These are phyloP conservation scores for Polymixis flavicincta DNA, from an alignment of 2,888 invertebrate genomes.

Conservation along the genomic window DNA sequence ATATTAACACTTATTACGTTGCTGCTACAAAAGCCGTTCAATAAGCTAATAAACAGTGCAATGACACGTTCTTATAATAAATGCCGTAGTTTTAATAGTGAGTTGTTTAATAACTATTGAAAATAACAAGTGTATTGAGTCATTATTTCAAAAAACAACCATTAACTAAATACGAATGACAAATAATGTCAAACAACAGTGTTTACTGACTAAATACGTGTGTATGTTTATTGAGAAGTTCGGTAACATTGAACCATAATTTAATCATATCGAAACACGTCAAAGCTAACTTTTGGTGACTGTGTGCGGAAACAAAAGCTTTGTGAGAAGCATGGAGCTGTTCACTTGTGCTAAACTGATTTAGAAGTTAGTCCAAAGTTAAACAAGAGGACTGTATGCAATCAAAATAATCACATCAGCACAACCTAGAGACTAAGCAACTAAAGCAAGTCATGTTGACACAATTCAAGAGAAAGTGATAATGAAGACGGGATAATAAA, in stretches of 20 bases:
- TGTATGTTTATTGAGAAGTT: conserved; percentile 35
- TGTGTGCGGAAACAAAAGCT: conserved; percentile 50
- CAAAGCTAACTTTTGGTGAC: conserved; percentile 46
- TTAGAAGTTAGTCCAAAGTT: conserved; percentile 55
- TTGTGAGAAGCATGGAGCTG: conserved; percentile 43
- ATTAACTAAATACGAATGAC: conserved; percentile 36
- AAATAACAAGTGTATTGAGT: conserved; percentile 16
- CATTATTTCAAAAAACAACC: conserved; percentile 25
- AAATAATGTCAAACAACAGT: conserved; percentile 24
- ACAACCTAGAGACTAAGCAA: conserved; percentile 34
- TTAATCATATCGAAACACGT: conserved; percentile 48
- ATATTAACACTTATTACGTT: conserved; percentile 79
- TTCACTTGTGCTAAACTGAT: conserved; percentile 45
- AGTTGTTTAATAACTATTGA: conserved; percentile 15
- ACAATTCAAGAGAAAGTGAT: conserved; percentile 45
- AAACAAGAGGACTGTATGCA: conserved; percentile 22
- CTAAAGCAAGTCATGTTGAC: conserved; percentile 46
- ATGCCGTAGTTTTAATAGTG: conserved; percentile 28
- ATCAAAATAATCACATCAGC: conserved; percentile 40
- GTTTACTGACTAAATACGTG: conserved; percentile 20
- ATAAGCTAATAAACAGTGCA: conserved; percentile 67
- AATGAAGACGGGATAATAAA: conserved; percentile 55
- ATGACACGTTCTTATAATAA: conserved; percentile 58
- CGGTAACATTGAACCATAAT: conserved; percentile 21
- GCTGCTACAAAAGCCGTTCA: conserved; percentile 69